Conservation (phyloP, 2,888 invertebrate species). For the Polydrusus tereticollis region DNA sequence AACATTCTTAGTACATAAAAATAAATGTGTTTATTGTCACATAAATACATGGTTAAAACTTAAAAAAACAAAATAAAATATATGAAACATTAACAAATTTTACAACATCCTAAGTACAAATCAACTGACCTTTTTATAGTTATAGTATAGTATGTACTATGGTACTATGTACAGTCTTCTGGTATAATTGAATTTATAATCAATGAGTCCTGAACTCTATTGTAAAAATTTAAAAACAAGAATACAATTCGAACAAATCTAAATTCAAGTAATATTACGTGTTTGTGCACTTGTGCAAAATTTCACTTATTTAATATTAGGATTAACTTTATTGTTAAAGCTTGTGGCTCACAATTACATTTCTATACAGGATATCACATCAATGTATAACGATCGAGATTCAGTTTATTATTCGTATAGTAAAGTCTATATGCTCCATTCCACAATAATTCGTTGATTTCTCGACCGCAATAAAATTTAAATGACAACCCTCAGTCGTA, state of each 20-base stretch:
- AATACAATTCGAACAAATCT: background rate
- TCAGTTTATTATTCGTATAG: too few species aligned
- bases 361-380: constrained; percentile 18
- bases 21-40: constrained; percentile 23
- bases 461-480: too few species aligned
- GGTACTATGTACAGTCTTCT: too few species aligned
- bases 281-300: constrained; percentile 15
- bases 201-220: background rate
- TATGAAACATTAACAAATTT: constrained; percentile 18
- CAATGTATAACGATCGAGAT: background rate
- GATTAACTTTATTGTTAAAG: constrained; percentile 5
- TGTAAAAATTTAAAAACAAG: background rate
- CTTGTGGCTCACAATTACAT: constrained; percentile 11
- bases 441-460: too few species aligned
- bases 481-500: too few species aligned
- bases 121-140: background rate
- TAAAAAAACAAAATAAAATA: constrained; percentile 18
- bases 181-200: background rate
- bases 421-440: too few species aligned
- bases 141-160: too few species aligned
- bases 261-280: background rate
- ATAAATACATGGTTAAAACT: constrained; percentile 11
- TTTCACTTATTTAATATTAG: background rate
- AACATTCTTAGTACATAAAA: constrained; percentile 6
- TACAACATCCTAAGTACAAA: constrained; percentile 6